phyloP scores from a whole-genome alignment of 2,797 vertebrate genomes.

The Takifugu ocellatus region DNA sequence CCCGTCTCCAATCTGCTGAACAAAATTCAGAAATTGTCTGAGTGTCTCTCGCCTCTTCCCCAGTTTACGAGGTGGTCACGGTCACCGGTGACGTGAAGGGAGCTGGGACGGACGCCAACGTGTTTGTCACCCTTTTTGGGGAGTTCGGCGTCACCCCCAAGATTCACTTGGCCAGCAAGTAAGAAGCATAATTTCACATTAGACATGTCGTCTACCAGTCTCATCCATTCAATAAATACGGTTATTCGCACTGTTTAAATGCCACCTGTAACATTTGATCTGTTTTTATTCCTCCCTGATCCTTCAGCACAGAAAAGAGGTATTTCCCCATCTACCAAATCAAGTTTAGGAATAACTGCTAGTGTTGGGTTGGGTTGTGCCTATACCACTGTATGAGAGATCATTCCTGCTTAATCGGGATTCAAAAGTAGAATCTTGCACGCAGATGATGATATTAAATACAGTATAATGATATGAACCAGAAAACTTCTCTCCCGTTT shows the following conservation, averaged over 20 bases:
- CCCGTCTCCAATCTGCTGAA: background rate
- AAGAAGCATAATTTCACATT: constrained; percentile 60
- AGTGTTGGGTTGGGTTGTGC: constrained; percentile 73
- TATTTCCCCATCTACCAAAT: constrained; percentile 66
- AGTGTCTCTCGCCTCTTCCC: constrained; percentile 12
- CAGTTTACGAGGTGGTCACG: constrained; percentile 94
- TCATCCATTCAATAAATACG: background rate
- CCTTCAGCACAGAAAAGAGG: constrained; percentile 95
- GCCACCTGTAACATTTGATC: constrained; percentile 43
- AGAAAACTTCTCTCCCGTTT: too few relatives aligned
- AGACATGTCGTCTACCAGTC: background rate
- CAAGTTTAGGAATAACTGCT: constrained; percentile 48
- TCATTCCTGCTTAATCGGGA: constrained; percentile 69
- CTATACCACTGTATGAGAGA: constrained; percentile 78
- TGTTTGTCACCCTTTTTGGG: constrained; percentile 96
- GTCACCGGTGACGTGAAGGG: constrained; percentile 92
- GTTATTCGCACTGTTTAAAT: constrained; percentile 4
- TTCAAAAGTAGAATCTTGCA: too few relatives aligned
- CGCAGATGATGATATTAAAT: too few relatives aligned
- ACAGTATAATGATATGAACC: too few relatives aligned
- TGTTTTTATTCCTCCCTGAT: constrained; percentile 78
- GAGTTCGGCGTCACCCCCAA: constrained; percentile 92
- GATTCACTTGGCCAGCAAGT: constrained; percentile 97
- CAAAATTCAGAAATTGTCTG: background rate
- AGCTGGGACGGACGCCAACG: constrained; percentile 92